These are phyloP conservation scores for Henicopernis longicauda DNA, from an alignment of 2,113 vertebrate species.

Conservation along the genomic window DNA sequence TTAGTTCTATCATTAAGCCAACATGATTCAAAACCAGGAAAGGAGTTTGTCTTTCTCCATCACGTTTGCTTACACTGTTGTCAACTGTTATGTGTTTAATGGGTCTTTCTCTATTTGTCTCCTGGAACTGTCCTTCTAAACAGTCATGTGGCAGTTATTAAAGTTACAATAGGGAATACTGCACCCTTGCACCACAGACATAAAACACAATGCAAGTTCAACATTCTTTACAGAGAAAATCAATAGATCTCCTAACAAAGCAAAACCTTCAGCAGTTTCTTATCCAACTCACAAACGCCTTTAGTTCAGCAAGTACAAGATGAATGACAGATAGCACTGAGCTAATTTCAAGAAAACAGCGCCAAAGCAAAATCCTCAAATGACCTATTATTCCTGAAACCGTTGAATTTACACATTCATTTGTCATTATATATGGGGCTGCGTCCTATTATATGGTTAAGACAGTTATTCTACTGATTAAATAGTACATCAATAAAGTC, in stretches of 20 bases:
- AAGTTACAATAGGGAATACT: background rate
- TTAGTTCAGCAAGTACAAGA: background rate
- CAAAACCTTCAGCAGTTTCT: conserved; percentile 18
- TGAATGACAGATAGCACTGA: background rate
- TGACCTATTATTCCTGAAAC: background rate
- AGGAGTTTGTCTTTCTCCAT: background rate
- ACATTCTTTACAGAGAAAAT: conserved; percentile 19
- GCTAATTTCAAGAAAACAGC: background rate
- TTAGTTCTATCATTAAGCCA: background rate
- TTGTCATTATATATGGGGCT: background rate
- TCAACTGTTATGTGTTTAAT: background rate
- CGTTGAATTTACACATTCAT: background rate
- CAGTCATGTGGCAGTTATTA: background rate
- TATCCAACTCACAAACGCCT: conserved; percentile 1
- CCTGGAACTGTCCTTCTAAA: background rate
- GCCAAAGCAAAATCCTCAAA: background rate
- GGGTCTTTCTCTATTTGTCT: background rate
- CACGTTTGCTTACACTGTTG: background rate
- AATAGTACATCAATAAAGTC: background rate
- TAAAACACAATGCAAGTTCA: conserved; percentile 20
- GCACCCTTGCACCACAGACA: background rate
- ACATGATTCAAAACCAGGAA: background rate
- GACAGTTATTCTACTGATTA: background rate
- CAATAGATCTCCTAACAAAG: conserved; percentile 9
- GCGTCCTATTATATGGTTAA: background rate